Conservation (phyloP, 2,888 invertebrate genomes). For the Agrochola litura region DNA sequence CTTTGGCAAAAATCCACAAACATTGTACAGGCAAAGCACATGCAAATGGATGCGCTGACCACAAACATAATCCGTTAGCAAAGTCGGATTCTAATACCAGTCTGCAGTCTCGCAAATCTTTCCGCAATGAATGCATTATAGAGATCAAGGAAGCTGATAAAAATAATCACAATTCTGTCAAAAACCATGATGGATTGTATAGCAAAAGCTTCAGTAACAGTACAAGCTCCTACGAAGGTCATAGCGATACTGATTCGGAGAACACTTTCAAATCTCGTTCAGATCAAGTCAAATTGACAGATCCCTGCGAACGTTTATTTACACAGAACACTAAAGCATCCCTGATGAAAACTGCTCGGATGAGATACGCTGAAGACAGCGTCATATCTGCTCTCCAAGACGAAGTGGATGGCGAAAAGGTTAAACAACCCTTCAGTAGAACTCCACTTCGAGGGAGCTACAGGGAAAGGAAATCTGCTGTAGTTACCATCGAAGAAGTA, state of each 20-base stretch:
- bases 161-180: conserved; percentile 73
- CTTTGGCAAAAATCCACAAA: conserved; percentile 91
- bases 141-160: conserved; percentile 85
- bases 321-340: conserved; percentile 91
- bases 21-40: conserved; percentile 95
- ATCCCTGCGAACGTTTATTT: conserved; percentile 89
- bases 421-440: conserved; percentile 81
- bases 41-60: conserved; percentile 92
- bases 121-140: conserved; percentile 84
- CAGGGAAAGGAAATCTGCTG: conserved; percentile 85
- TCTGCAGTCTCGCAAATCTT: conserved; percentile 85
- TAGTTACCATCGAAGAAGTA: conserved; percentile 88
- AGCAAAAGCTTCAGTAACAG: conserved; percentile 91
- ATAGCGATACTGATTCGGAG: conserved; percentile 92
- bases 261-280: conserved; percentile 84
- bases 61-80: conserved; percentile 84
- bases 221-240: conserved; percentile 92
- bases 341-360: conserved; percentile 91
- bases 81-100: conserved; percentile 88
- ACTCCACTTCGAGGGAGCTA: conserved; percentile 84
- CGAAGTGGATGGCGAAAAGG: conserved; percentile 86
- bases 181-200: conserved; percentile 79
- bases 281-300: conserved; percentile 79
- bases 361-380: conserved; percentile 90
- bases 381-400: conserved; percentile 79